phyloP scores from a whole-genome alignment of 2,797 vertebrate species.

The Poliocrania exsul region DNA sequence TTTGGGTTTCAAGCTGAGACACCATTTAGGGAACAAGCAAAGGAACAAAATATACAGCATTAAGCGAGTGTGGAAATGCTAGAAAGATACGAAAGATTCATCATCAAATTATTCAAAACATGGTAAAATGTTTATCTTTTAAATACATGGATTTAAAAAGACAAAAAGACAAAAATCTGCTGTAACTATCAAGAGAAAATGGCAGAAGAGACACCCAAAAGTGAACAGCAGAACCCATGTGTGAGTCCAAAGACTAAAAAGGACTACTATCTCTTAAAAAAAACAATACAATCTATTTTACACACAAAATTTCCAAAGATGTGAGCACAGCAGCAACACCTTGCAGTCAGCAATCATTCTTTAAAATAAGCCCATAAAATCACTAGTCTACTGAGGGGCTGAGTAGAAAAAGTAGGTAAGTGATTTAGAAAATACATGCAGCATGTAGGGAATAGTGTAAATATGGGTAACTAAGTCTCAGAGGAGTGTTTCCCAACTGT shows the following conservation, averaged over 20 bases:
- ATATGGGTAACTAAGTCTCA: neutral
- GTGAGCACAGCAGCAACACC: neutral
- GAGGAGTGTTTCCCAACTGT: neutral
- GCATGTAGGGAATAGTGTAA: neutral
- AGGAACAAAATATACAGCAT: neutral
- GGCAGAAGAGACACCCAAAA: neutral
- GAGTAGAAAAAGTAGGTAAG: neutral
- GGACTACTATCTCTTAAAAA: neutral
- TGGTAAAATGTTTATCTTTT: neutral
- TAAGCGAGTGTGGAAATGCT: neutral
- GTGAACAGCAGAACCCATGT: neutral
- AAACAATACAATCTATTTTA: neutral
- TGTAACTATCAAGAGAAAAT: neutral
- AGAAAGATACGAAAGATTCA: neutral
- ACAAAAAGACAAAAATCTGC: neutral
- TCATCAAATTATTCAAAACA: neutral
- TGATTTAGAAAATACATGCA: neutral
- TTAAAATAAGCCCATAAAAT: neutral
- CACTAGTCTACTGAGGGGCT: neutral
- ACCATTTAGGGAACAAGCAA: conserved; percentile 70
- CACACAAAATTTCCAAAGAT: neutral
- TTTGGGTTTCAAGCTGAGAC: conserved; percentile 79
- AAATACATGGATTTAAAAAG: neutral
- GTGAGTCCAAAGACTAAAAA: neutral
- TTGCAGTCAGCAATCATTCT: neutral